A percentile compares a stretch with the other conserved stretches of the same genome.
These are phyloP conservation scores for Pectinophora gossypiella DNA, from an alignment of 1,140 invertebrate genomes.

Conservation along the genomic window DNA sequence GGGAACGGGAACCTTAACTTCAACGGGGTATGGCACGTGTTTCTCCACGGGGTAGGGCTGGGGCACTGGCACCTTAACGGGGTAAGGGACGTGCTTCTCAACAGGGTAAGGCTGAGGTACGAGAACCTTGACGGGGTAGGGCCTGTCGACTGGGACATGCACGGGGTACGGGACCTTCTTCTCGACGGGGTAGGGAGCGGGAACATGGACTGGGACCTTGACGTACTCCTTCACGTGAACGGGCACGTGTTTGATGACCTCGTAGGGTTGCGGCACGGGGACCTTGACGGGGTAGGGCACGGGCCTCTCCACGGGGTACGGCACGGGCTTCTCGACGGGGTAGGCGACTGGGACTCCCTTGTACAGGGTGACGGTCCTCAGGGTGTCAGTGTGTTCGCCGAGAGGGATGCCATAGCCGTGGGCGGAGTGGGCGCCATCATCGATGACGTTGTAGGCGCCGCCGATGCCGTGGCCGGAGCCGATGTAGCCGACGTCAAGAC, in stretches of 20 bases:
- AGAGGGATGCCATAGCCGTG: conserved; percentile 59
- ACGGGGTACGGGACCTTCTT: conserved; percentile 80
- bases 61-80: conserved; percentile 76
- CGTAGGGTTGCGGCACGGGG: conserved; percentile 80
- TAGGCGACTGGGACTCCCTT: conserved; percentile 81
- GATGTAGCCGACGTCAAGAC: conserved; percentile 80
- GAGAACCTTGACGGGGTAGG: conserved; percentile 79
- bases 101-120: conserved; percentile 81
- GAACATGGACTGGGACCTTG: conserved; percentile 79
- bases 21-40: conserved; percentile 77
- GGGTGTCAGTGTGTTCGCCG: conserved; percentile 77
- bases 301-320: conserved; percentile 79
- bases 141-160: conserved; percentile 80
- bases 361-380: conserved; percentile 83
- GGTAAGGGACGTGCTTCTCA: conserved; percentile 61
- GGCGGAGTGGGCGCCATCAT: conserved; percentile 62
- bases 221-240: conserved; percentile 78
- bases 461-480: conserved; percentile 79
- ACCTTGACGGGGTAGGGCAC: conserved; percentile 79
- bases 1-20: conserved; percentile 77
- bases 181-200: conserved; percentile 77
- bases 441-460: conserved; percentile 77
- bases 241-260: conserved; percentile 78
- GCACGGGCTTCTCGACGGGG: conserved; percentile 79
- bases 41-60: conserved; percentile 82